phyloP scores from a whole-genome alignment of 2,113 vertebrate genomes.

The Alethe diademata region DNA sequence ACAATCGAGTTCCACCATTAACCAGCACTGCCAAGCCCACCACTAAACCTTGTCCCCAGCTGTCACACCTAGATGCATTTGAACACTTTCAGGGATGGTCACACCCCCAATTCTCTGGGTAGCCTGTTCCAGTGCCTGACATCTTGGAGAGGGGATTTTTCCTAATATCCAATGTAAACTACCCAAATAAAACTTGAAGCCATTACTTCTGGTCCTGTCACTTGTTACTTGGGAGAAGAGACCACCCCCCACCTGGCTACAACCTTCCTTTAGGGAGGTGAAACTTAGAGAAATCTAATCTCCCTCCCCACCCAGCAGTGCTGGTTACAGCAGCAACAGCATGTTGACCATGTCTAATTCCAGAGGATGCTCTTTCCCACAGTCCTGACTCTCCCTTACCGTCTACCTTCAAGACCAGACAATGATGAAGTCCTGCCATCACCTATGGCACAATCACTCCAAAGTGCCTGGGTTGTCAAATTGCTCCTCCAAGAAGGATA shows the following conservation, averaged over 20 bases:
- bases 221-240: background rate
- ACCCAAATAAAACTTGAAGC: rapidly evolving
- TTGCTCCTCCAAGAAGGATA: background rate
- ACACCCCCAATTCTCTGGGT: background rate
- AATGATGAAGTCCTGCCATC: background rate
- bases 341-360: background rate
- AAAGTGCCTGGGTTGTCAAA: background rate
- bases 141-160: background rate
- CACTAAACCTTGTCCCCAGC: background rate
- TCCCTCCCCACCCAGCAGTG: background rate
- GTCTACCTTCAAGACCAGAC: background rate
- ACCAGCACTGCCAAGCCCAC: background rate
- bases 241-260: background rate
- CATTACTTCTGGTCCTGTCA: background rate
- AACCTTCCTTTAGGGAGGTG: background rate
- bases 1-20: background rate
- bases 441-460: background rate
- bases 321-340: background rate
- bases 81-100: background rate
- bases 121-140: background rate
- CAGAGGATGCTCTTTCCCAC: background rate
- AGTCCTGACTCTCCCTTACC: background rate
- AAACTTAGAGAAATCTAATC: background rate
- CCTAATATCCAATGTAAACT: background rate
- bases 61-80: background rate